phyloP scores from a whole-genome alignment of 2,888 invertebrate species.

The Ectobius pallidus region DNA sequence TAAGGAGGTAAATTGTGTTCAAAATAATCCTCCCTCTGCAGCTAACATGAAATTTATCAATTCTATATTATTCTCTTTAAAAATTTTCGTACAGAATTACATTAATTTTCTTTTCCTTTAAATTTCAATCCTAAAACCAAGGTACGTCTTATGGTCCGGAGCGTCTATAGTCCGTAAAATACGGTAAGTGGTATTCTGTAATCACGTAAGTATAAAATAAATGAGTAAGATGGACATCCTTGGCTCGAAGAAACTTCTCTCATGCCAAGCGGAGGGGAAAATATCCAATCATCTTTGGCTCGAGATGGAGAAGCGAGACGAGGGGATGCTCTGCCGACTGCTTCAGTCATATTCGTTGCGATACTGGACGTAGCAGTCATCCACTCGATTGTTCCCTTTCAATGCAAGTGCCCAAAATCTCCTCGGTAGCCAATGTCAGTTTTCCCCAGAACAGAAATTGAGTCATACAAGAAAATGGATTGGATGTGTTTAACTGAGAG shows the following conservation, averaged over 20 bases:
- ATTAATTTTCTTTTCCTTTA: too few species aligned
- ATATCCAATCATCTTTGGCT: slow-evolving; percentile 38
- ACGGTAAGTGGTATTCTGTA: too few species aligned
- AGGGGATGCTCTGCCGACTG: neutral
- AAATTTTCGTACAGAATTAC: too few species aligned
- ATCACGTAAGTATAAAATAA: too few species aligned
- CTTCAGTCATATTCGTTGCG: neutral
- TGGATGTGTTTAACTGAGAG: neutral
- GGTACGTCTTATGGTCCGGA: too few species aligned
- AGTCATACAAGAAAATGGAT: neutral
- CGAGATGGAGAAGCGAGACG: slow-evolving; percentile 10
- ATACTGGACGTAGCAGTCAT: neutral
- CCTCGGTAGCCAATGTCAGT: neutral
- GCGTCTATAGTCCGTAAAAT: too few species aligned
- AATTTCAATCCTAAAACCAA: too few species aligned
- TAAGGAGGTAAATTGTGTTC: too few species aligned
- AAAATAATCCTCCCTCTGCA: too few species aligned
- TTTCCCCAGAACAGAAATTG: slow-evolving; percentile 13
- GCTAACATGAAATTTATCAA: too few species aligned
- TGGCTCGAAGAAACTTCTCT: slow-evolving; percentile 6
- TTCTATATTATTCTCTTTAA: too few species aligned
- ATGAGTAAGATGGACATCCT: neutral
- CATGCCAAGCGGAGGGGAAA: slow-evolving; percentile 36
- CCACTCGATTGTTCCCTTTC: neutral
- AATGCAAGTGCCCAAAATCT: neutral